Evolutionary conservation across 2,888 invertebrate genomes (phyloP).

Genomic region (Timema cristinae): DNA sequence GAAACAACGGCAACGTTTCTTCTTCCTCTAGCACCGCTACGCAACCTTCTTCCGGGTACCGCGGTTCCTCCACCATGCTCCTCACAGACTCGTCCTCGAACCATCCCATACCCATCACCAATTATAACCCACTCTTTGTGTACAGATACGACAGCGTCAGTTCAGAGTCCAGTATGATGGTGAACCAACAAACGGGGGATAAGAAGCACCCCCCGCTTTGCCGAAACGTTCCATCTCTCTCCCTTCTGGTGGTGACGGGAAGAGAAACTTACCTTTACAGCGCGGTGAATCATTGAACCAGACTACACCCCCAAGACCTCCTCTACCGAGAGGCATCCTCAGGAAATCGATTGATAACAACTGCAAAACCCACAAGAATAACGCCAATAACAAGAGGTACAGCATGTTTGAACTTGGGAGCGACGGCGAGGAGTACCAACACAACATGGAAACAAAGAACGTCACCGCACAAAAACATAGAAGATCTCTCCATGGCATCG

Average conservation of each 20-base stretch:
- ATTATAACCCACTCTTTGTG: conserved; percentile 69
- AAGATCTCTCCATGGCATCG: conserved; percentile 18
- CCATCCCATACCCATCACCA: conserved; percentile 57
- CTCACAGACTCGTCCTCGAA: conserved; percentile 70
- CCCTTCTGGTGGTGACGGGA: conserved; percentile 45
- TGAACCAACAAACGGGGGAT: conserved; percentile 42
- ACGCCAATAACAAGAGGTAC: conserved; percentile 59
- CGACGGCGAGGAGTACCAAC: conserved; percentile 48
- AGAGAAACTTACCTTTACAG: neutral
- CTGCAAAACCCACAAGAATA: conserved; percentile 48
- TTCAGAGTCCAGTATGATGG: conserved; percentile 65
- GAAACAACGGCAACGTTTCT: conserved; percentile 19
- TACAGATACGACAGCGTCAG: conserved; percentile 77
- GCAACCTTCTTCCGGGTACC: conserved; percentile 80
- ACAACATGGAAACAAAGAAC: no score
- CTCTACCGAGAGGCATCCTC: conserved; percentile 67
- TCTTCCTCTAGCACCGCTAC: conserved; percentile 25
- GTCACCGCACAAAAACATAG: conserved; percentile 11
- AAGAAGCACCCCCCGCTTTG: conserved; percentile 48
- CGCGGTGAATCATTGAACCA: conserved; percentile 18
- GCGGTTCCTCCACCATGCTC: conserved; percentile 76
- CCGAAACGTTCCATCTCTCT: conserved; percentile 66
- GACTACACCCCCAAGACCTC: conserved; percentile 61
- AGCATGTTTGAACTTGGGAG: conserved; percentile 74
- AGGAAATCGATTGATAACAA: conserved; percentile 51